Percentiles rank a stretch among this genome's conserved stretches.
Conservation (phyloP, 1,140 invertebrate species). For the Streblospio benedicti region DNA sequence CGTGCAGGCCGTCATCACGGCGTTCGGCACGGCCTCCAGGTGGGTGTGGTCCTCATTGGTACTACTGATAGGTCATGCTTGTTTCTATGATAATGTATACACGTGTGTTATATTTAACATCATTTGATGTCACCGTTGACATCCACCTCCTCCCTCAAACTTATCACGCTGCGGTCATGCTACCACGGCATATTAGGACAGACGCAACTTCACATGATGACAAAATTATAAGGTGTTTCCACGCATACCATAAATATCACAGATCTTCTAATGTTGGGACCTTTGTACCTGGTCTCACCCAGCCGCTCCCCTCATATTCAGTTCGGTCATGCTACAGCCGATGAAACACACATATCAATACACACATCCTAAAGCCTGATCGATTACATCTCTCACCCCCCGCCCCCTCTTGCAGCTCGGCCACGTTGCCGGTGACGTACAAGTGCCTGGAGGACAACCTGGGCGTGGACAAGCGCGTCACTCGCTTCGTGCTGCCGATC, state of each 20-base stretch:
- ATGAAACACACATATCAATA: background rate
- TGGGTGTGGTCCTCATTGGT: conserved; percentile 16
- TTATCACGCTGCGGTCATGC: background rate
- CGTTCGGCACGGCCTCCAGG: conserved; percentile 44
- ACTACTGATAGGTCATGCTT: background rate
- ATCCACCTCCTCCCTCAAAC: background rate
- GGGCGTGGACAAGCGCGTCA: conserved; percentile 67
- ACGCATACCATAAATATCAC: background rate
- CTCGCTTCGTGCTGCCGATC: conserved; percentile 42
- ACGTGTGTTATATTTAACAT: background rate
- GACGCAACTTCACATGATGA: background rate
- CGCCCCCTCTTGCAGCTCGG: conserved; percentile 28
- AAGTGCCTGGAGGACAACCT: conserved; percentile 81
- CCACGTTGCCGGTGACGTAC: conserved; percentile 58
- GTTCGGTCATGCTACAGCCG: background rate
- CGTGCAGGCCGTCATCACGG: conserved; percentile 38
- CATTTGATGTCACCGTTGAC: background rate
- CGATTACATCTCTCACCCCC: background rate
- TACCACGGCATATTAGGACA: background rate
- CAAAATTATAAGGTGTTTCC: background rate
- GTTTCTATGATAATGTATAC: background rate
- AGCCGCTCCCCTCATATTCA: too few species aligned
- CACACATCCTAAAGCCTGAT: background rate
- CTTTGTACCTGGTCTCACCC: background rate
- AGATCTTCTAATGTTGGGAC: background rate